Evolutionary conservation across 2,888 invertebrate species (phyloP), one percentile per base, ranked within the genome.

Genomic region (Silvanus unidentatus): DNA sequence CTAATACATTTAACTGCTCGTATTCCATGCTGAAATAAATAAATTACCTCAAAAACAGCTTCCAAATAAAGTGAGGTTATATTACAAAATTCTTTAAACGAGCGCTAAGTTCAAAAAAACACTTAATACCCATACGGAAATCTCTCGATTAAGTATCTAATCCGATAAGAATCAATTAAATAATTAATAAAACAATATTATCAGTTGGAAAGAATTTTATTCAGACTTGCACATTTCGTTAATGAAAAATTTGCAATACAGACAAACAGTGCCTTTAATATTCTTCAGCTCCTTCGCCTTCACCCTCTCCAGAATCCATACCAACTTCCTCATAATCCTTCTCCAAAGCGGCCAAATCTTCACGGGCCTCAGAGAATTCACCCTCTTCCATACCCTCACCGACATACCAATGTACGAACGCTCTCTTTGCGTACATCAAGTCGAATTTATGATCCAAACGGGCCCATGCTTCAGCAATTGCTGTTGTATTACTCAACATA

Each of bases 401-500:
- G 0, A 88, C 86, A 67, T 88, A 88, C 96, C 96, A 96, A 73
- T 96, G 95, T 13, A 96, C 93, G 70, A 96, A 96, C 10, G 96
- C 96, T 51, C 95, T 82, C 73, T 96, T 96, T 40, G 93, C 90
- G 73, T 92, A 96, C 94, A 96, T 95, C 61, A 96, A 75, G 73
- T 96, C 95, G 70, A 96, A 94, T 69, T 96, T 96, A 73, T 90
- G 93, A 75, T 96, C 94, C 51, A 96, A 80, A 66, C 95, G 86
- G 14, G 93, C 93, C 95, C 95, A 96, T 32, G 96, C 95, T 73
- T 96, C 94, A 13, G 93, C 94, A 71, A 96, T 95, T 60, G 96
- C 69, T 6, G 95, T 96, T 55, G 95, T 97, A 79, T 96, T 96
- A 69, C 92, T 93, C 79, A 96, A 94, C 95, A 96, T 96, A 83